phyloP scores from a whole-genome alignment of 2,797 vertebrate species.

The Phalloptychus januarius region DNA sequence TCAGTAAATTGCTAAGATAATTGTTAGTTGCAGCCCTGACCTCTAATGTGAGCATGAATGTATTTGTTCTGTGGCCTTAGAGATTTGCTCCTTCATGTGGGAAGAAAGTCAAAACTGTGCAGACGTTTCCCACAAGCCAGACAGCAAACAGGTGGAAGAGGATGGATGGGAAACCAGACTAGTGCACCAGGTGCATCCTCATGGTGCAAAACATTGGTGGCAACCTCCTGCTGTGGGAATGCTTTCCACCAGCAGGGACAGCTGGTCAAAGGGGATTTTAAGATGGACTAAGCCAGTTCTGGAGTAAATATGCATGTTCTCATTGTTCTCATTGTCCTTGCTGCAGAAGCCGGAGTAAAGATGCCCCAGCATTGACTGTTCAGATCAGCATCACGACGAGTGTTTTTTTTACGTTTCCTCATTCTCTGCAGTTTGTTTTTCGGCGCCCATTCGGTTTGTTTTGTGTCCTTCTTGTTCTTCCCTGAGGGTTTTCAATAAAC shows the following conservation, averaged over 20 bases:
- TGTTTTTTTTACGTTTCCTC: neutral
- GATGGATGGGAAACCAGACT: neutral
- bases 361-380: neutral
- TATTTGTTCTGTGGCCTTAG: neutral
- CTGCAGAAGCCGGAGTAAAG: neutral
- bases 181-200: too few species aligned
- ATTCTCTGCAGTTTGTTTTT: slow-evolving; percentile 31
- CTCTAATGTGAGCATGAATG: neutral
- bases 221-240: neutral
- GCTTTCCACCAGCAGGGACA: neutral
- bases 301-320: neutral
- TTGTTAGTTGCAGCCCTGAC: too few species aligned
- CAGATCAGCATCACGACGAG: neutral
- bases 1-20: too few species aligned
- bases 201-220: neutral
- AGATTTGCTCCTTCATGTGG: neutral
- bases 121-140: neutral
- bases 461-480: slow-evolving; percentile 23
- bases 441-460: slow-evolving; percentile 34
- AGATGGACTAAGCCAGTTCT: neutral
- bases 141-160: neutral
- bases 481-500: slow-evolving; percentile 55
- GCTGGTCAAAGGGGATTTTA: neutral
- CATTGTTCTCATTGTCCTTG: neutral
- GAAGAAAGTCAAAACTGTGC: neutral